phyloP scores from a whole-genome alignment of 2,888 invertebrate species.

The Mythimna loreyi region DNA sequence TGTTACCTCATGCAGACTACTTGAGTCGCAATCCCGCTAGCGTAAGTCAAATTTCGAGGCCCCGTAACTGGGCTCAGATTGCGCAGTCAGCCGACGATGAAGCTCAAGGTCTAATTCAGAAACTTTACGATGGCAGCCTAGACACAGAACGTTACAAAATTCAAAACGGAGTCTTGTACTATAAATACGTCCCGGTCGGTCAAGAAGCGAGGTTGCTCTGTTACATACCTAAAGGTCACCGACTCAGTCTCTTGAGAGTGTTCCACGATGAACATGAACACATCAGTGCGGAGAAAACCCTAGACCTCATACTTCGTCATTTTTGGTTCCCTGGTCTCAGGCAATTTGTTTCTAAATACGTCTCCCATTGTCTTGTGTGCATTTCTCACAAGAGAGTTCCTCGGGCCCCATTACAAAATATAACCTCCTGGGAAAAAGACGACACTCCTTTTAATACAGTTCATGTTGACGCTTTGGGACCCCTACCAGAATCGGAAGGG shows the following conservation, averaged over 20 bases:
- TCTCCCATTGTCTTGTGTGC: not conserved
- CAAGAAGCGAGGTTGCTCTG: conserved; percentile 18
- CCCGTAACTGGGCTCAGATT: conserved; percentile 6
- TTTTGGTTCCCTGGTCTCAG: not conserved
- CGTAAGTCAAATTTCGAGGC: no score
- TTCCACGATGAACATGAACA: conserved; percentile 54
- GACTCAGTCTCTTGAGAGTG: conserved; percentile 32
- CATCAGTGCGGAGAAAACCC: not conserved
- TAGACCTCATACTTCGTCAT: not conserved
- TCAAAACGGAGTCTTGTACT: no score
- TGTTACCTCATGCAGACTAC: conserved; percentile 48
- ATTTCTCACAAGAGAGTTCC: not conserved
- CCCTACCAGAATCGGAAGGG: not conserved
- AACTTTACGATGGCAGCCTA: not conserved
- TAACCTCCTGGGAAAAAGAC: not conserved
- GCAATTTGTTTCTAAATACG: not conserved
- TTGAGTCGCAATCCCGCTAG: conserved; percentile 12
- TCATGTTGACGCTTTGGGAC: not conserved
- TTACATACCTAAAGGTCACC: conserved; percentile 39
- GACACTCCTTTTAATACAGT: not conserved
- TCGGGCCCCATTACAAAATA: not conserved
- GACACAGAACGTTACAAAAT: not conserved
- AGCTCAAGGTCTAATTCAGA: not conserved
- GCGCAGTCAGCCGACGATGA: not conserved
- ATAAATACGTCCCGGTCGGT: no score